Base-by-base conservation (phyloP, 2,888 invertebrate genomes). In the Leucozona laternaria region DNA sequence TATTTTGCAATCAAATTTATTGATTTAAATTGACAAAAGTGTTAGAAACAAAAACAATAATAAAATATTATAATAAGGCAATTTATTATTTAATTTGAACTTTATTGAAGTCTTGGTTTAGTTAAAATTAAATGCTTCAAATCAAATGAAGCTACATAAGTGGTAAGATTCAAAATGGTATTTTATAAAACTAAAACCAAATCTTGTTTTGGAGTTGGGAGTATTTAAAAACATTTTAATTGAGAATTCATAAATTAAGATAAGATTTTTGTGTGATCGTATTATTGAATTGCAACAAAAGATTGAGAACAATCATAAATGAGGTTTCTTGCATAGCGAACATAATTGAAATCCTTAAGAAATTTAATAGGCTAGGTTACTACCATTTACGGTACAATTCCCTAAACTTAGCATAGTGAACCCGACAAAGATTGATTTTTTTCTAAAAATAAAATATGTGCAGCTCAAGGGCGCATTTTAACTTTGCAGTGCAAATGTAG, bases 1-100 rank as follows among this genome's bases (percentile, higher is more conserved):
- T 28, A 53, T 53, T 53, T 53, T 15, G 25, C 25, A 53, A 53
- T 15, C 15, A 28, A 8, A 17, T 48, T 20, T 20, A 1, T 50
- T 48, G 3, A 45, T 50, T 53, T 28, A 28, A 25, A 53, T 28
- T 53, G 53, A 53, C 25, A 53, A 53, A 53, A 53, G 22, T 25
- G 8, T 53, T 25, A 53, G 53, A 7, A 28, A 53, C 53, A n/a
- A 53, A 53, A 53, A 53, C 2, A 53, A 53, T 7, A 53, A 7
- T 28, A 7, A 15, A 2, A 50, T 50, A 50, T 6, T 6, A 25
- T 50, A 15, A 53, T 28, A 53, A 25, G 22, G 22, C 53, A 53
- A 53, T 31, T 31, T 5, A 31, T 25, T 50, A 25, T 50, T 28
- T 25, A 28, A 53, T 53, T 53, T 53, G 53, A 53, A 53, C 53